Evolutionary conservation across 2,113 vertebrate genomes (phyloP).

Genomic region (Ageneiosus marmoratus): DNA sequence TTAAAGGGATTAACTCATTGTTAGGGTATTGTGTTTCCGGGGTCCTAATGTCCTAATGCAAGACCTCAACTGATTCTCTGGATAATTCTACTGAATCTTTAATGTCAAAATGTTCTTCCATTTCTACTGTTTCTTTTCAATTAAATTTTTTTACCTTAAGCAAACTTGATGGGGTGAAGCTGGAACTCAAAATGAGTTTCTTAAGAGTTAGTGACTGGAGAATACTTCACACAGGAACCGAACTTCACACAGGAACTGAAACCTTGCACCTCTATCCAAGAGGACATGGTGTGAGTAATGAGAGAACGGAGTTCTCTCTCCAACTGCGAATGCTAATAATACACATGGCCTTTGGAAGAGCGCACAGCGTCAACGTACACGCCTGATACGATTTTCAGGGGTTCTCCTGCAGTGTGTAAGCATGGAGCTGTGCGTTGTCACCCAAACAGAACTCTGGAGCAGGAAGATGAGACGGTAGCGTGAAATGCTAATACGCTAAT

Average conservation of each 20-base stretch:
- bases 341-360: conserved; percentile 51
- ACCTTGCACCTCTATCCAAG: conserved; percentile 38
- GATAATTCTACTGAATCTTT: too few relatives aligned
- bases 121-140: too few relatives aligned
- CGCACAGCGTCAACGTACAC: conserved; percentile 32
- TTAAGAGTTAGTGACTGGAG: not conserved
- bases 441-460: not conserved
- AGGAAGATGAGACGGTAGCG: not conserved
- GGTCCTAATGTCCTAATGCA: too few relatives aligned
- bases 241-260: too few relatives aligned
- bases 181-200: too few relatives aligned
- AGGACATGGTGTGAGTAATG: conserved; percentile 54
- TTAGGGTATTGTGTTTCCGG: too few relatives aligned
- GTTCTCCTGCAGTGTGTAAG: not conserved
- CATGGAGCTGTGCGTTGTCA: not conserved
- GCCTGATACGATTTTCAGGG: conserved; percentile 23
- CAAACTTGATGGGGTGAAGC: too few relatives aligned
- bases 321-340: conserved; percentile 57
- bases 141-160: too few relatives aligned
- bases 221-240: not conserved
- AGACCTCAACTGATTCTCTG: too few relatives aligned
- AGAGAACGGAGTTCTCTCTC: conserved; percentile 61
- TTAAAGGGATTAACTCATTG: too few relatives aligned
- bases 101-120: too few relatives aligned
- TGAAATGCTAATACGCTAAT: not conserved